These are phyloP conservation scores for Siniperca knerii DNA, from an alignment of 2,113 vertebrate species.

Conservation along the genomic window DNA sequence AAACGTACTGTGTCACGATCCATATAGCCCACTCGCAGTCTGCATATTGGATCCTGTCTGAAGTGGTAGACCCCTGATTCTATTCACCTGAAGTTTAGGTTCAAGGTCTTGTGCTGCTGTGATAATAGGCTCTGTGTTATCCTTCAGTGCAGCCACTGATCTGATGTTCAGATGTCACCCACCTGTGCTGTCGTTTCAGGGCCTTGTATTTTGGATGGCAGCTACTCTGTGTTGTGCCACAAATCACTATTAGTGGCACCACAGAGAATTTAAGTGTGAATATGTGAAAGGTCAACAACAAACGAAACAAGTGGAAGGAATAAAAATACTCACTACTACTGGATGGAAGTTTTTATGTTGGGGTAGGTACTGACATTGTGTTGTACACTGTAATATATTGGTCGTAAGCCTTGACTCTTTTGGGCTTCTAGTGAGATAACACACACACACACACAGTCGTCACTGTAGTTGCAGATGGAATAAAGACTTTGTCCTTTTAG, in stretches of 20 bases:
- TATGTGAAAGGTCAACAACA: neutral
- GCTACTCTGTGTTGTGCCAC: neutral
- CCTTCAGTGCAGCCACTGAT: neutral
- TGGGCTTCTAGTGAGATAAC: neutral
- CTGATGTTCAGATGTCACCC: neutral
- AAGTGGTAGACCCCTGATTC: neutral
- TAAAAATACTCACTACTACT: neutral
- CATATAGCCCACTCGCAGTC: neutral
- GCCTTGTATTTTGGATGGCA: neutral
- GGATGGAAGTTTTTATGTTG: neutral
- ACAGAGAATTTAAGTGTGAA: neutral
- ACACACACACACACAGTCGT: no score
- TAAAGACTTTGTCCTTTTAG: constrained; percentile 7
- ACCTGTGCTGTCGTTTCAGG: neutral
- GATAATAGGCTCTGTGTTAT: neutral
- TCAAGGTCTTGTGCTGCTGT: neutral
- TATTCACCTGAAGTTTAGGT: neutral
- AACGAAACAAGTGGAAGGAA: neutral
- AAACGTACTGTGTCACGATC: neutral
- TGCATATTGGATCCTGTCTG: neutral
- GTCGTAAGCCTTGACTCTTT: neutral
- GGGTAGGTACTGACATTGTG: neutral
- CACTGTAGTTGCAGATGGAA: neutral
- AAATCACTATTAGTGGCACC: neutral
- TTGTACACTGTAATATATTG: neutral